Conservation (phyloP, 2,797 vertebrate species). For the Hydrolagus colliei region DNA sequence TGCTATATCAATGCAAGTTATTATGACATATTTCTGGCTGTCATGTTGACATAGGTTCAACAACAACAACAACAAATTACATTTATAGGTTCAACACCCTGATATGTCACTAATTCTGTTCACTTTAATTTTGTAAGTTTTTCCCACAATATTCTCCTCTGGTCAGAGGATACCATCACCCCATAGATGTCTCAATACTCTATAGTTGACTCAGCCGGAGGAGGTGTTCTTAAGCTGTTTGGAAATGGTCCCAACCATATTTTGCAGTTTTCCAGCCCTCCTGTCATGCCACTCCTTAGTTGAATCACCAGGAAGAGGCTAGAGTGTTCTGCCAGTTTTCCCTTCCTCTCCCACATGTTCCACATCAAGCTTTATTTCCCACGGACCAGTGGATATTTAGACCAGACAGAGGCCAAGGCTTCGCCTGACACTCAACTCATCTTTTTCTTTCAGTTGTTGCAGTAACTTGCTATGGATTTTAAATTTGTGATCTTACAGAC, state of each 20-base stretch:
- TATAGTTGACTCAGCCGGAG: background rate
- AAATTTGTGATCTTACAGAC: no score
- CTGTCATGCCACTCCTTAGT: constrained; percentile 13
- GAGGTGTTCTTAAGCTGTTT: background rate
- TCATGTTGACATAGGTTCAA: no score
- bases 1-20: no score
- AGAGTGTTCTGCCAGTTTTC: constrained; percentile 20
- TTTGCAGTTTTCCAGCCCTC: constrained; percentile 6
- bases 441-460: no score
- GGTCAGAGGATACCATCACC: background rate
- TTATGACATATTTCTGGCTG: no score
- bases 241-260: background rate
- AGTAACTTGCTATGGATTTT: no score
- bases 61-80: no score
- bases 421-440: no score
- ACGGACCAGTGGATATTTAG: background rate
- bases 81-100: no score
- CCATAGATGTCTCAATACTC: background rate
- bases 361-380: background rate
- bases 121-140: background rate
- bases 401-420: no score
- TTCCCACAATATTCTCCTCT: background rate
- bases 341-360: constrained; percentile 20
- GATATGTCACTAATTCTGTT: background rate
- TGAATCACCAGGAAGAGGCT: constrained; percentile 27